Conservation (phyloP, 1,140 invertebrate genomes). For the Drosophila pachea region DNA sequence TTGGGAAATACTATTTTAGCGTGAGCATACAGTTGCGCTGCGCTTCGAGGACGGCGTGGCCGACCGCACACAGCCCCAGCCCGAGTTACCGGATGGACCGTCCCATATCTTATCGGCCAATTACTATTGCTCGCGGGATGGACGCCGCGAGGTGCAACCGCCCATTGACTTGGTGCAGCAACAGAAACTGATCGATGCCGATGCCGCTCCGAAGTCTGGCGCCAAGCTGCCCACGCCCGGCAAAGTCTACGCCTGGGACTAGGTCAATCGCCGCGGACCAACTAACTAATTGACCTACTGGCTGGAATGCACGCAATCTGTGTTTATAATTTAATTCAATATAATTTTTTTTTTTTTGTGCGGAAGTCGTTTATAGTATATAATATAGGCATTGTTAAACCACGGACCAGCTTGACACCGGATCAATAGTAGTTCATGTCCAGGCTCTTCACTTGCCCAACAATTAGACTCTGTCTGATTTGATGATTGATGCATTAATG, state of each 20-base stretch:
- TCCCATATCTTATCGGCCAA: constrained; percentile 86
- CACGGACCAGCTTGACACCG: not conserved
- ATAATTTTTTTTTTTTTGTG: constrained; percentile 1
- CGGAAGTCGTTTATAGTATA: not conserved
- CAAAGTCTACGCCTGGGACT: constrained; percentile 81
- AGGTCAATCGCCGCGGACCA: not conserved
- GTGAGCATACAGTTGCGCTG: constrained; percentile 82
- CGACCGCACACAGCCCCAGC: constrained; percentile 86
- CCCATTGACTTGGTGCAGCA: constrained; percentile 82
- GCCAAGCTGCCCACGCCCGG: constrained; percentile 80
- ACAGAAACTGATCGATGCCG: constrained; percentile 44
- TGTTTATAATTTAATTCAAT: constrained; percentile 1
- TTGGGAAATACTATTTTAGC: constrained; percentile 69
- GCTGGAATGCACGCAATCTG: constrained; percentile 1
- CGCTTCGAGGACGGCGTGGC: constrained; percentile 83
- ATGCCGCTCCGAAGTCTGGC: constrained; percentile 31
- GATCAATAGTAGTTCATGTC: not conserved
- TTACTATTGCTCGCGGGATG: constrained; percentile 90
- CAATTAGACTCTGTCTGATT: no score
- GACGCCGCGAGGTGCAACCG: constrained; percentile 84
- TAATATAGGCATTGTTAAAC: constrained; percentile 10
- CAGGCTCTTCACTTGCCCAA: not conserved
- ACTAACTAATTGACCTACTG: not conserved
- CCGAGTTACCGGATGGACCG: constrained; percentile 87
- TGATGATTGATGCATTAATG: no score